Evolutionary conservation across 2,888 invertebrate genomes (phyloP).

Genomic region (Bibio marci): DNA sequence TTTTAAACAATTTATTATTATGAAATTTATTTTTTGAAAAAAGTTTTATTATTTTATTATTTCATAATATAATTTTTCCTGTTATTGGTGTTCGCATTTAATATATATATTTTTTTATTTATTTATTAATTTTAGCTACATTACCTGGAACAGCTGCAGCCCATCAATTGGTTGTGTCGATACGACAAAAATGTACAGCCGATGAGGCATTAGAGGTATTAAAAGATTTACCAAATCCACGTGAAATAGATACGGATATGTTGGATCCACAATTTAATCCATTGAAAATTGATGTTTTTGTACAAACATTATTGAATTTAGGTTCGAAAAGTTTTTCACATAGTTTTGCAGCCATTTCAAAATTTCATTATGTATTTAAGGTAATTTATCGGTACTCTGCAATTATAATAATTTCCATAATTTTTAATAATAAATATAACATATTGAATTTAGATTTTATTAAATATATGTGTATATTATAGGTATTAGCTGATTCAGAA

Average conservation of each 20-base stretch:
- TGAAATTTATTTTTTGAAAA: too few species aligned
- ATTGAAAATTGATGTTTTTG: conserved; percentile 89
- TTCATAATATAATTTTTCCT: too few species aligned
- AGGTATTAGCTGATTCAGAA: conserved; percentile 82
- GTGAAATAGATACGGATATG: conserved; percentile 40
- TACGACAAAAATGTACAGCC: conserved; percentile 75
- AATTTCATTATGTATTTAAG: conserved; percentile 84
- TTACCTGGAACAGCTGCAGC: conserved; percentile 69
- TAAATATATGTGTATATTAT: conserved; percentile 17
- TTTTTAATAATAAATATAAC: too few species aligned
- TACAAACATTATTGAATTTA: conserved; percentile 82
- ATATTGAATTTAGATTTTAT: too few species aligned
- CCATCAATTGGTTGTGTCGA: conserved; percentile 69
- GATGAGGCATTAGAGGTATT: conserved; percentile 79
- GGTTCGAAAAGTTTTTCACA: conserved; percentile 97
- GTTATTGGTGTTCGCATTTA: too few species aligned
- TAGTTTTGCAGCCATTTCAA: conserved; percentile 95
- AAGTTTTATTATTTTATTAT: too few species aligned
- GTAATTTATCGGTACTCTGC: conserved; percentile 29
- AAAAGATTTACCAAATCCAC: conserved; percentile 69
- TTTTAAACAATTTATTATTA: too few species aligned
- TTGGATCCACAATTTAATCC: conserved; percentile 69
- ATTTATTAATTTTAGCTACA: conserved; percentile 35
- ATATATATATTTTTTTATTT: too few species aligned
- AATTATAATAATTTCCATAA: neutral